A percentile compares a stretch with the other conserved stretches of the same genome.
These are phyloP conservation scores for Tigriopus californicus DNA, from an alignment of 2,888 invertebrate species.

Conservation along the genomic window DNA sequence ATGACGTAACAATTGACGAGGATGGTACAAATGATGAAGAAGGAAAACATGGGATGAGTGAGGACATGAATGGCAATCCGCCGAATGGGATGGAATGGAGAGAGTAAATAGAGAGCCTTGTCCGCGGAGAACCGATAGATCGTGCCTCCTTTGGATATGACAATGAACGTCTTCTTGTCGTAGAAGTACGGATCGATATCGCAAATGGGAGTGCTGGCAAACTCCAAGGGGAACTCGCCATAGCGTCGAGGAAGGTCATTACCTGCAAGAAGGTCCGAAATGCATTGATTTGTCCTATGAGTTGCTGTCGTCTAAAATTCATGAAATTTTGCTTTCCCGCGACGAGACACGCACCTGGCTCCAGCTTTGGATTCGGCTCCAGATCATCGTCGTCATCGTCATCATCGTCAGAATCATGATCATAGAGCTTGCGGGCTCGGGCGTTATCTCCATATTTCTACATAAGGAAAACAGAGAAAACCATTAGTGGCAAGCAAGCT, in stretches of 20 bases:
- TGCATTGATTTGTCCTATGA: too few relatives aligned
- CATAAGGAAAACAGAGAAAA: neutral
- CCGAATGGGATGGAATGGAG: constrained; percentile 15
- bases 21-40: constrained; percentile 13
- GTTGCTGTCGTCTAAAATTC: too few relatives aligned
- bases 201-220: constrained; percentile 12
- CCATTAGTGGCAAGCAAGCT: too few relatives aligned
- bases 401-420: constrained; percentile 9
- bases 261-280: neutral
- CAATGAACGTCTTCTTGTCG: constrained; percentile 12
- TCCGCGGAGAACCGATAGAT: constrained; percentile 14
- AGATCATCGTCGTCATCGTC: constrained; percentile 7
- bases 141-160: constrained; percentile 9
- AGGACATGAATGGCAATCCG: constrained; percentile 13
- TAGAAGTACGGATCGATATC: constrained; percentile 15
- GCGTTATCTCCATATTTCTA: constrained; percentile 15
- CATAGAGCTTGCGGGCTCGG: constrained; percentile 15
- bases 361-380: constrained; percentile 3
- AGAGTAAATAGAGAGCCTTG: constrained; percentile 9
- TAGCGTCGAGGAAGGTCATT: constrained; percentile 14
- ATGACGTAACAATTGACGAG: constrained; percentile 16
- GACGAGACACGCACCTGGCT: neutral
- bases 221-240: constrained; percentile 13
- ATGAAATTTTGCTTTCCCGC: too few relatives aligned
- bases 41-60: constrained; percentile 4